phyloP scores from a whole-genome alignment of 1,140 invertebrate species.

The Bombus consobrinus region DNA sequence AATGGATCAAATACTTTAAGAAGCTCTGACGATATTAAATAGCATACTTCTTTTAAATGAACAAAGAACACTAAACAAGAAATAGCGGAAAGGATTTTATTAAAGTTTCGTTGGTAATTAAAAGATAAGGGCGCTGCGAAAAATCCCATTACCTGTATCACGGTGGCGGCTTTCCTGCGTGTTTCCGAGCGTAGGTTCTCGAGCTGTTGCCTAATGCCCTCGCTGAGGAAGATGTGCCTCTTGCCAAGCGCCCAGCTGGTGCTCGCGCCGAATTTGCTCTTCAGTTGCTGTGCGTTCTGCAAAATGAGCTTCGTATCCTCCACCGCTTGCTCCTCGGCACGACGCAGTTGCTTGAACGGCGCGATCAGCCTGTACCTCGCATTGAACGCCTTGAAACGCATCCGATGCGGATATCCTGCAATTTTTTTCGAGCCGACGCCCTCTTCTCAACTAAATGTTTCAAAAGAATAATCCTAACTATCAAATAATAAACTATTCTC shows the following conservation, averaged over 20 bases:
- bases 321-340: conserved; percentile 90
- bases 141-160: conserved; percentile 74
- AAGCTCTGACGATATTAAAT: too few species aligned
- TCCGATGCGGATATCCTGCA: conserved; percentile 94
- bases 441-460: neutral
- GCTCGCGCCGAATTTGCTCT: conserved; percentile 84
- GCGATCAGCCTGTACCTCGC: conserved; percentile 92
- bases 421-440: neutral
- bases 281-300: conserved; percentile 85
- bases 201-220: conserved; percentile 94
- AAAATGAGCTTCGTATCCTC: conserved; percentile 92
- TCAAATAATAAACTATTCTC: neutral
- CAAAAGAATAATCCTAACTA: too few species aligned
- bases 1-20: too few species aligned
- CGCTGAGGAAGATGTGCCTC: conserved; percentile 96
- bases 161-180: conserved; percentile 89
- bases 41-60: neutral
- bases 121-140: neutral
- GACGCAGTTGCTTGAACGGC: conserved; percentile 88
- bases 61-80: neutral
- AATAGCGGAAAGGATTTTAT: neutral
- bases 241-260: conserved; percentile 96
- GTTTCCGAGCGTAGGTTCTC: conserved; percentile 91
- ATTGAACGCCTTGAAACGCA: conserved; percentile 97
- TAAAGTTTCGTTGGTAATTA: neutral